These are phyloP conservation scores for Chelonus formosanus DNA, from an alignment of 2,888 invertebrate genomes.

Conservation along the genomic window DNA sequence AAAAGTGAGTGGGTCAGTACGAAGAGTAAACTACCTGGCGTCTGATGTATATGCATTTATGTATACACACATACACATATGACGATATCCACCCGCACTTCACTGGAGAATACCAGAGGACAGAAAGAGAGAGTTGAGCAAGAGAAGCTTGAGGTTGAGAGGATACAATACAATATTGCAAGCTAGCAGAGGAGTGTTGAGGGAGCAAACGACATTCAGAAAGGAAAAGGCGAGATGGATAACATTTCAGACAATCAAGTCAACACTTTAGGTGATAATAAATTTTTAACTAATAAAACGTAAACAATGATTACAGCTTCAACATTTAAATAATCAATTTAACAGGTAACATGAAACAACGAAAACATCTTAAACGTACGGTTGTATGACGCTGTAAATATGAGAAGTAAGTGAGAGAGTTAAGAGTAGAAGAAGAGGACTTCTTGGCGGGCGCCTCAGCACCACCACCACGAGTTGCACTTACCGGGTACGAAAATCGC, in stretches of 20 bases:
- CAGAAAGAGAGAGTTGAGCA: constrained; percentile 7
- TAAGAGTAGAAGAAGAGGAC: constrained; percentile 34
- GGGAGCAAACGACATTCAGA: constrained; percentile 22
- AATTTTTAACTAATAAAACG: constrained; percentile 4
- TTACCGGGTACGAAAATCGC: constrained; percentile 38
- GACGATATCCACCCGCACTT: constrained; percentile 26
- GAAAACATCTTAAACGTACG: too few species aligned
- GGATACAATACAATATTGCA: constrained; percentile 34
- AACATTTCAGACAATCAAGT: constrained; percentile 5
- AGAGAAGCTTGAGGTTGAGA: constrained; percentile 11
- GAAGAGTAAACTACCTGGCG: constrained; percentile 22
- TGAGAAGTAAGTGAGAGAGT: constrained; percentile 29
- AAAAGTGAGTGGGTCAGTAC: constrained; percentile 38
- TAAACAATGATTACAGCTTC: constrained; percentile 31
- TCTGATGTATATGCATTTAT: constrained; percentile 22
- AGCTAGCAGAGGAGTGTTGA: not conserved
- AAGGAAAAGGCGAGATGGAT: constrained; percentile 7
- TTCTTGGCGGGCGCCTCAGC: constrained; percentile 13
- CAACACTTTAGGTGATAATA: constrained; percentile 18
- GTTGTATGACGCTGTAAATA: constrained; percentile 13
- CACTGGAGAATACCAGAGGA: constrained; percentile 11
- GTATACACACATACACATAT: constrained; percentile 25
- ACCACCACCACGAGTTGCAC: constrained; percentile 19
- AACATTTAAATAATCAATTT: too few species aligned
- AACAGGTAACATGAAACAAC: too few species aligned